Percentiles rank a stretch among this genome's conserved stretches.
Evolutionary conservation across 2,113 vertebrate genomes (phyloP).

Genomic region (Rhineura floridana): DNA sequence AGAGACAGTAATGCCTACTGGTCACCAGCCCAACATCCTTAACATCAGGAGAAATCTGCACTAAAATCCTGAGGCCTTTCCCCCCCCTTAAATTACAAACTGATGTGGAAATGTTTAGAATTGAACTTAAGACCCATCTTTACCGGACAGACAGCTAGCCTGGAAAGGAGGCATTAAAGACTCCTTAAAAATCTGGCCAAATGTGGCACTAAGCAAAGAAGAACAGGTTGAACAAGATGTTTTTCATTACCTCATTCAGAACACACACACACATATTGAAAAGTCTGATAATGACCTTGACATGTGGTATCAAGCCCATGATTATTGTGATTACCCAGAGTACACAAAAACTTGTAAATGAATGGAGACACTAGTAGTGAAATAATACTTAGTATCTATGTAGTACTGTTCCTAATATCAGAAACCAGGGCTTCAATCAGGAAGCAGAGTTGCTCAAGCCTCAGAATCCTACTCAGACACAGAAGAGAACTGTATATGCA

Average conservation of each 20-base stretch:
- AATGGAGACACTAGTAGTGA: neutral
- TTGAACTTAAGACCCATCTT: no score
- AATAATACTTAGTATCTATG: neutral
- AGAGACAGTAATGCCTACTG: no score
- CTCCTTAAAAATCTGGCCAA: conserved; percentile 52
- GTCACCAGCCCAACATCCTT: no score
- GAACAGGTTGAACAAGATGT: conserved; percentile 61
- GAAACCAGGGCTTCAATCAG: neutral
- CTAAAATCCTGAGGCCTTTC: no score
- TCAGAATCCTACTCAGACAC: neutral
- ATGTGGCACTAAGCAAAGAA: conserved; percentile 47
- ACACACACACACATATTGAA: neutral
- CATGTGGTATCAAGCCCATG: neutral
- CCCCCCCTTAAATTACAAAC: no score
- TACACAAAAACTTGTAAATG: neutral
- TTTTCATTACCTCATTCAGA: conserved; percentile 7
- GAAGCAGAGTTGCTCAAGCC: neutral
- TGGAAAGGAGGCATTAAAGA: conserved; percentile 45
- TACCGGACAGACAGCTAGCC: conserved; percentile 30
- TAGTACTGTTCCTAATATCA: neutral
- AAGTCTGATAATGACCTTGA: conserved; percentile 11
- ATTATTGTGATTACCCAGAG: neutral
- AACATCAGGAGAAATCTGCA: no score
- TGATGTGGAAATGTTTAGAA: no score
- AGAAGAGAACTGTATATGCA: neutral